Evolutionary conservation across 2,113 vertebrate species (phyloP).

Genomic region (Rynchops niger): DNA sequence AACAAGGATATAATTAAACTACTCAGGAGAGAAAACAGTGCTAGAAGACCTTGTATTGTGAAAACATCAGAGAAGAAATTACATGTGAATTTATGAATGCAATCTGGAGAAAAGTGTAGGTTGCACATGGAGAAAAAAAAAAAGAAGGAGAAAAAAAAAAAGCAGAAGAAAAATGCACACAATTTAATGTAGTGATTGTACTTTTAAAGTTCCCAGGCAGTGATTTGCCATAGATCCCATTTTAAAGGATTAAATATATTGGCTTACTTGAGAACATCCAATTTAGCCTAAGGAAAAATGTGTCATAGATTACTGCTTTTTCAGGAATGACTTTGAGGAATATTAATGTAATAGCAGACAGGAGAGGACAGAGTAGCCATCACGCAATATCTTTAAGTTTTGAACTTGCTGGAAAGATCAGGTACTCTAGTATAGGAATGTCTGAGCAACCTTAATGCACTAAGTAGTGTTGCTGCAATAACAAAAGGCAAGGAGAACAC

Average conservation of each 20-base stretch:
- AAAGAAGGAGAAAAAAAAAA: background rate
- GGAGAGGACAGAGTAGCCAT: background rate
- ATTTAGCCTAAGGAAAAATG: slow-evolving; percentile 7
- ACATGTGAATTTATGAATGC: background rate
- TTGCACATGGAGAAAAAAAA: background rate
- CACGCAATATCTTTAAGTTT: background rate
- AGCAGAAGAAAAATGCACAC: background rate
- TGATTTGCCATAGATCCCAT: background rate
- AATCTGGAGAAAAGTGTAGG: background rate
- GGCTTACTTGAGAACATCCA: background rate
- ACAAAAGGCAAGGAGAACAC: background rate
- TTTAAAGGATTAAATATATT: slow-evolving; percentile 11
- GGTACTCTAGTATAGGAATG: background rate
- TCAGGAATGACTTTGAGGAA: slow-evolving; percentile 8
- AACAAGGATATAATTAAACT: background rate
- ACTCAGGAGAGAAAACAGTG: background rate
- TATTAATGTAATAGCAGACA: background rate
- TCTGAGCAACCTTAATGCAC: background rate
- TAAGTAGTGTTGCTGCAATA: background rate
- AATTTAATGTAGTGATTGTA: background rate
- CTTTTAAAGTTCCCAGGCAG: background rate
- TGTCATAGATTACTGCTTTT: background rate
- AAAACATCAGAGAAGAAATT: background rate
- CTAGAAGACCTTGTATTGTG: background rate
- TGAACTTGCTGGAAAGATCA: background rate